phyloP scores from a whole-genome alignment of 2,888 invertebrate species.

The Brassicogethes aeneus region DNA sequence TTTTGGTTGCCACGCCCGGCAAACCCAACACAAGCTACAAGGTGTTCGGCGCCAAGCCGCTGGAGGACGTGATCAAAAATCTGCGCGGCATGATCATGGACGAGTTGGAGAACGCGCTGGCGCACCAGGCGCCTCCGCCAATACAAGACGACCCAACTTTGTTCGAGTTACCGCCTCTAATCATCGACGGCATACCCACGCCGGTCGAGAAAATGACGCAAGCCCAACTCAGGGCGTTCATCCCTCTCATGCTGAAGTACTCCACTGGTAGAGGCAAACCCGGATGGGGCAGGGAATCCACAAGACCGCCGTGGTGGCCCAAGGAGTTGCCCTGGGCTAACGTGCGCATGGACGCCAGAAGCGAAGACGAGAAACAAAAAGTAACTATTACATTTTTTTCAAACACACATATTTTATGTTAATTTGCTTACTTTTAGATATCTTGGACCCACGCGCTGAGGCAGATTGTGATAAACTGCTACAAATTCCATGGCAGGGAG shows the following conservation, averaged over 20 bases:
- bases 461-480: conserved; percentile 95
- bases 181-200: conserved; percentile 95
- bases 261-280: conserved; percentile 95
- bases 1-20: conserved; percentile 91
- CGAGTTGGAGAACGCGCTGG: conserved; percentile 85
- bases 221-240: conserved; percentile 92
- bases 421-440: conserved; percentile 59
- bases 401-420: too few relatives aligned
- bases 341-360: conserved; percentile 92
- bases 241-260: conserved; percentile 96
- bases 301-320: conserved; percentile 97
- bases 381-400: too few relatives aligned
- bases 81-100: conserved; percentile 88
- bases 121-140: conserved; percentile 84
- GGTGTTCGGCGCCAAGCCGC: conserved; percentile 93
- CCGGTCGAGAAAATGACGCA: conserved; percentile 99
- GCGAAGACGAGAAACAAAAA: conserved; percentile 95
- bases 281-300: conserved; percentile 95
- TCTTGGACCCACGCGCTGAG: conserved; percentile 96
- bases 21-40: conserved; percentile 94
- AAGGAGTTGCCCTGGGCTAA: conserved; percentile 97
- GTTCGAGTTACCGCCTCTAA: conserved; percentile 91
- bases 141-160: conserved; percentile 84
- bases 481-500: conserved; percentile 94
- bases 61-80: conserved; percentile 92